Percentiles rank a stretch among this genome's conserved stretches.
Conservation (phyloP, 2,888 invertebrate species). For the Rhamnusium bicolor region DNA sequence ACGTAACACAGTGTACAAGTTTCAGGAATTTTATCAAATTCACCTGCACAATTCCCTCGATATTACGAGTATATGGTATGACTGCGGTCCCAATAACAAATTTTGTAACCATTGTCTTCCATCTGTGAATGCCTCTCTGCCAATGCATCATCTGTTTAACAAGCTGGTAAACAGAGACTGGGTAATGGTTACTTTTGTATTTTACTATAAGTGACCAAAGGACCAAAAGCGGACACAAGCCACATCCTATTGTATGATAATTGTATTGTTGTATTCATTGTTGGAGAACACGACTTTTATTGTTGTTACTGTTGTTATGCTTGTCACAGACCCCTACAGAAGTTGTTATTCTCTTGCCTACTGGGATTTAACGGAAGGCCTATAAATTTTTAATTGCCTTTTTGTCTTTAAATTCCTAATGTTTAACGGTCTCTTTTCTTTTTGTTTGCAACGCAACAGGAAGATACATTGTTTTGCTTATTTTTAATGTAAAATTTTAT, state of each 20-base stretch:
- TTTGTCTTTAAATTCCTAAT: slow-evolving; percentile 15
- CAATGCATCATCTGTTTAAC: slow-evolving; percentile 13
- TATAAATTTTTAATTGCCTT: slow-evolving; percentile 23
- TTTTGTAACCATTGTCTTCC: slow-evolving; percentile 3
- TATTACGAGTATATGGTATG: neutral
- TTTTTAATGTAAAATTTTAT: slow-evolving; percentile 9
- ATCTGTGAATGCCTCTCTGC: neutral
- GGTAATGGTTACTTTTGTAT: slow-evolving; percentile 18
- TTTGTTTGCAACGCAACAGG: neutral
- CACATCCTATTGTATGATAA: slow-evolving; percentile 34
- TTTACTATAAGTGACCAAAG: slow-evolving; percentile 19
- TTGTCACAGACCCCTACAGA: slow-evolving; percentile 8
- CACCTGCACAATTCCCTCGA: neutral
- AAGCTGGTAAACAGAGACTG: slow-evolving; percentile 18
- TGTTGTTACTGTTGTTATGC: slow-evolving; percentile 18
- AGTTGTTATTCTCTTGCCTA: slow-evolving; percentile 18
- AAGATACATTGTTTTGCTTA: neutral
- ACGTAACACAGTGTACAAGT: neutral
- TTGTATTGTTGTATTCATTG: slow-evolving; percentile 28
- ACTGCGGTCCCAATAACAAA: neutral
- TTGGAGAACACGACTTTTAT: slow-evolving; percentile 29
- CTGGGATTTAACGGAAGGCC: slow-evolving; percentile 4
- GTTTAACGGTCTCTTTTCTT: neutral
- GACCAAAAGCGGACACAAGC: slow-evolving; percentile 11
- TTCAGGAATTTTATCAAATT: neutral